Percentiles rank a stretch among this genome's conserved stretches.
phyloP scores from a whole-genome alignment of 2,888 invertebrate species.

The Meiosimyza platycephala region DNA sequence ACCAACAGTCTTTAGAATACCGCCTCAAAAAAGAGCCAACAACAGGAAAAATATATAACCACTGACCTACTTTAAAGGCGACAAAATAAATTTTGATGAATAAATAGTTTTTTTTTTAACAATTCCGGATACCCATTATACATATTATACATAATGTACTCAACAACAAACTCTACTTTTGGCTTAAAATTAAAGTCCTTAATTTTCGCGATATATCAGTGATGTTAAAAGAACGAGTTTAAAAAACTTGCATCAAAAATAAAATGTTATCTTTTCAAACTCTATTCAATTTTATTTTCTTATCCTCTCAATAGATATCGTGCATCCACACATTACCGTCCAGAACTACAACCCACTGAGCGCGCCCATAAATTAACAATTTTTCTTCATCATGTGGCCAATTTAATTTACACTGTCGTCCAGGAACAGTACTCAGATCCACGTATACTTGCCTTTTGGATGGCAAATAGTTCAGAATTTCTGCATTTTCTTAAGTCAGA shows the following conservation, averaged over 20 bases:
- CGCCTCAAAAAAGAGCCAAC: too few species aligned
- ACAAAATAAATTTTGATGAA: too few species aligned
- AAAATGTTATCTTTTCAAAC: not conserved
- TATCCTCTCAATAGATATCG: conserved; percentile 74
- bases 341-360: conserved; percentile 91
- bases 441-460: conserved; percentile 91
- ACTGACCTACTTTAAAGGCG: too few species aligned
- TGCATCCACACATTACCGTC: conserved; percentile 93
- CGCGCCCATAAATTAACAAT: conserved; percentile 91
- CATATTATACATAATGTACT: not conserved
- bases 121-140: too few species aligned
- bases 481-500: conserved; percentile 96
- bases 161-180: not conserved
- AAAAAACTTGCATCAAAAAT: not conserved
- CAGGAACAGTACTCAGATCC: conserved; percentile 90
- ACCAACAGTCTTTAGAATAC: too few species aligned
- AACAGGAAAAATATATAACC: too few species aligned
- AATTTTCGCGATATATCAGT: not conserved
- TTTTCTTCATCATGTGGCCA: conserved; percentile 90
- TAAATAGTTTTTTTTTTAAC: too few species aligned
- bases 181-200: not conserved
- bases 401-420: conserved; percentile 85
- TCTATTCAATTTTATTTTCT: not conserved
- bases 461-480: conserved; percentile 97
- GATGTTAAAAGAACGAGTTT: too few species aligned